These are phyloP conservation scores for Tauraco hartlaubi DNA, from an alignment of 2,797 vertebrate species.

Conservation along the genomic window DNA sequence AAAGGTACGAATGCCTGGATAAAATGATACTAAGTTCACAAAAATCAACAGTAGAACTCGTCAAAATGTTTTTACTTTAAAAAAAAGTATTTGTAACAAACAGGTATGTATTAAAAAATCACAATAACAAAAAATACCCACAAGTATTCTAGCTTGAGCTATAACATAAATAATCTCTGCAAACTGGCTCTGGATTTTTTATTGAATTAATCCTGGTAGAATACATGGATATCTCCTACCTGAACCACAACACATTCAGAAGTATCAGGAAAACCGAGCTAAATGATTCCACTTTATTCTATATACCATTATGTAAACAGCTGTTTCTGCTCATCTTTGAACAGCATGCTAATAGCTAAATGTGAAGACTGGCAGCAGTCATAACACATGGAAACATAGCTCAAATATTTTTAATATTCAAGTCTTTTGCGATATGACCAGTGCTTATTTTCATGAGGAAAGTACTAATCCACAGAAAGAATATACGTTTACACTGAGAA, in stretches of 20 bases:
- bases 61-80: background rate
- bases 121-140: background rate
- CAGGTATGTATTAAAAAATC: background rate
- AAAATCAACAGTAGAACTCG: background rate
- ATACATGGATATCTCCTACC: background rate
- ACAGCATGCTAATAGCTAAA: background rate
- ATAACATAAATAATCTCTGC: background rate
- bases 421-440: fast-evolving
- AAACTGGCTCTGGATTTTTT: background rate
- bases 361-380: background rate
- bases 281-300: background rate
- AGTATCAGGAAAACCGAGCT: background rate
- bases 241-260: background rate
- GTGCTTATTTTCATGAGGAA: background rate
- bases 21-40: background rate
- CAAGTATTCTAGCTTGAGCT: background rate
- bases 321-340: background rate
- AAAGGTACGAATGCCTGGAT: background rate
- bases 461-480: background rate
- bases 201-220: background rate
- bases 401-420: background rate
- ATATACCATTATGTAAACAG: background rate
- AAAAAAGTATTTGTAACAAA: background rate
- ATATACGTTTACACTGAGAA: background rate
- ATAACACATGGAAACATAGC: background rate